These are phyloP conservation scores for Metopia argyrocephala DNA, from an alignment of 2,888 invertebrate genomes.

Conservation along the genomic window DNA sequence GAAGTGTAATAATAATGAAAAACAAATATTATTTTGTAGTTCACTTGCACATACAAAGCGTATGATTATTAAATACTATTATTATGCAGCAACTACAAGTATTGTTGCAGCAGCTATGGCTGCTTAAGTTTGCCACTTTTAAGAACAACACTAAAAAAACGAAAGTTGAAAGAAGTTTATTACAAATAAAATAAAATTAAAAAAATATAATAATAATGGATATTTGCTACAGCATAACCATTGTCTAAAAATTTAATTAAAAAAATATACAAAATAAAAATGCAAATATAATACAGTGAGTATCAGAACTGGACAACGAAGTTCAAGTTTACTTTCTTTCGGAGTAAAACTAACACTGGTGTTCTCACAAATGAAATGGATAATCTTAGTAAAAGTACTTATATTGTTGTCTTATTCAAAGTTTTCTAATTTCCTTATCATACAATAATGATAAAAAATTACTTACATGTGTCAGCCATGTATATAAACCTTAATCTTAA, in stretches of 20 bases:
- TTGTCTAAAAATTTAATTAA: neutral
- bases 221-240: neutral
- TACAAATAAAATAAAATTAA: neutral
- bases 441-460: too few relatives aligned
- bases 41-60: neutral
- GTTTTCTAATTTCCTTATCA: too few relatives aligned
- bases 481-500: too few relatives aligned
- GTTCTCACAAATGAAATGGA: too few relatives aligned
- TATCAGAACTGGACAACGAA: neutral
- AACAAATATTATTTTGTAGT: neutral
- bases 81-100: neutral
- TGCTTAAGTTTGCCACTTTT: neutral
- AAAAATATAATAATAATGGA: neutral
- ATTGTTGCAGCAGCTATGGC: neutral
- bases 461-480: too few relatives aligned
- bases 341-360: too few relatives aligned
- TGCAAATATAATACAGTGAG: neutral
- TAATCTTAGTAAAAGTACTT: too few relatives aligned
- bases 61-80: constrained; percentile 12
- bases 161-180: neutral
- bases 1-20: neutral
- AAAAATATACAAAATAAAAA: neutral
- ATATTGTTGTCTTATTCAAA: too few relatives aligned
- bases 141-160: neutral
- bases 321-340: too few relatives aligned